These are phyloP conservation scores for Phylloscopus trochiloides DNA, from an alignment of 2,113 vertebrate genomes.

Conservation along the genomic window DNA sequence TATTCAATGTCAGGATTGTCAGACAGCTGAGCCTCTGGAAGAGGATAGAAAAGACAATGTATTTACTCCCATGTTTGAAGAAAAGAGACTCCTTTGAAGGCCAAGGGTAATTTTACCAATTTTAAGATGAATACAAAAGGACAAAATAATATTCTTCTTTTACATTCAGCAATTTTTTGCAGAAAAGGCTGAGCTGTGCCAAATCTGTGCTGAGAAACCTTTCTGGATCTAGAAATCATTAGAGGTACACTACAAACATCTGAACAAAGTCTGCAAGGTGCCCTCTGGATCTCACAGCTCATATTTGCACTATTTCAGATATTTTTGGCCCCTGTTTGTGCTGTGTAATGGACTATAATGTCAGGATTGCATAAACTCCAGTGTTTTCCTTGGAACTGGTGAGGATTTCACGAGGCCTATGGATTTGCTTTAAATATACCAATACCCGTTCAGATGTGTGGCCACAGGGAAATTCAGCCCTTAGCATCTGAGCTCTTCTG, in stretches of 20 bases:
- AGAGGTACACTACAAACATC: neutral
- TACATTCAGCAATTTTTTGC: neutral
- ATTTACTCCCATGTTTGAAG: neutral
- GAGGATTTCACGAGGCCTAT: neutral
- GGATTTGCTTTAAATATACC: neutral
- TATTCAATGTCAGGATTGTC: neutral
- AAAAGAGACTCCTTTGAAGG: neutral
- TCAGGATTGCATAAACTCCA: neutral
- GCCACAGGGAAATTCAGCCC: neutral
- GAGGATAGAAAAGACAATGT: neutral
- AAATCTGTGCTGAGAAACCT: neutral
- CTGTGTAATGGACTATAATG: neutral
- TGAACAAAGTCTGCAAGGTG: neutral
- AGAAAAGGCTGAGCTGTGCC: neutral
- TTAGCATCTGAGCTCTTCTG: neutral
- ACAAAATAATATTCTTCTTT: neutral
- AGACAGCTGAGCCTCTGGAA: neutral
- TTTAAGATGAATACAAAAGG: neutral
- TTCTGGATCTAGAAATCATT: neutral
- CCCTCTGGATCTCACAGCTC: neutral
- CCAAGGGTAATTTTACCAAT: neutral
- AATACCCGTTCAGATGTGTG: neutral
- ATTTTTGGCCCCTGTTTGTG: neutral
- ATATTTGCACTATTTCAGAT: neutral
- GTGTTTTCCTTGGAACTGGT: neutral